These are phyloP conservation scores for Crotalus adamanteus DNA, from an alignment of 2,797 vertebrate genomes.

Conservation along the genomic window DNA sequence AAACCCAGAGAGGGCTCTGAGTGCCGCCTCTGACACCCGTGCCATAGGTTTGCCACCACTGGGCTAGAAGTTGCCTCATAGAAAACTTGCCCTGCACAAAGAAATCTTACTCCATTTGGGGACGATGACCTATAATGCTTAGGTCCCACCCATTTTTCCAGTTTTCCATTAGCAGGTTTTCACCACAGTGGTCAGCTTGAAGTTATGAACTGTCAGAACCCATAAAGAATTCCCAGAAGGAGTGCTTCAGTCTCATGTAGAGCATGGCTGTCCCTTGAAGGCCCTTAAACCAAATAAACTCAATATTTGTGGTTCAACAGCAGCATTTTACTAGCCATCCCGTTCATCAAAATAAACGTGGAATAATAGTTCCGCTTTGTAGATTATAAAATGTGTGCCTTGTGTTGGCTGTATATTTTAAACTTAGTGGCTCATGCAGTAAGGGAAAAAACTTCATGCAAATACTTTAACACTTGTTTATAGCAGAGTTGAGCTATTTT, in stretches of 20 bases:
- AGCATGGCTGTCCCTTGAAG: neutral
- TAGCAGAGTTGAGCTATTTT: neutral
- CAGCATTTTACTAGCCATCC: constrained; percentile 3
- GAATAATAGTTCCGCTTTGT: constrained; percentile 22
- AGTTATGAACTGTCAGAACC: neutral
- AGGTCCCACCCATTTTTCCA: neutral
- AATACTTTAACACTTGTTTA: constrained; percentile 9
- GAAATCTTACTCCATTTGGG: neutral
- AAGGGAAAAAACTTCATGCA: constrained; percentile 11
- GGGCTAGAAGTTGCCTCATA: neutral
- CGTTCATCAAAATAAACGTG: neutral
- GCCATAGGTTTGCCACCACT: no score
- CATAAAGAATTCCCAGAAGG: neutral
- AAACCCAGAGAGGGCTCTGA: no score
- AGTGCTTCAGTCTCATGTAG: neutral
- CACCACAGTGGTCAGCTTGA: neutral
- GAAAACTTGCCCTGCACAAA: neutral
- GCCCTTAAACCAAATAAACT: constrained; percentile 5
- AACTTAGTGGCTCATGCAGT: neutral
- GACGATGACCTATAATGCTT: neutral
- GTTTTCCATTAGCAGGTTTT: neutral
- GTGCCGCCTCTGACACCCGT: no score
- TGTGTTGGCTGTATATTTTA: neutral
- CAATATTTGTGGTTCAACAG: neutral
- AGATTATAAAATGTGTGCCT: constrained; percentile 3